Conservation (phyloP, 2,113 vertebrate species). For the Emydocephalus ijimae region DNA sequence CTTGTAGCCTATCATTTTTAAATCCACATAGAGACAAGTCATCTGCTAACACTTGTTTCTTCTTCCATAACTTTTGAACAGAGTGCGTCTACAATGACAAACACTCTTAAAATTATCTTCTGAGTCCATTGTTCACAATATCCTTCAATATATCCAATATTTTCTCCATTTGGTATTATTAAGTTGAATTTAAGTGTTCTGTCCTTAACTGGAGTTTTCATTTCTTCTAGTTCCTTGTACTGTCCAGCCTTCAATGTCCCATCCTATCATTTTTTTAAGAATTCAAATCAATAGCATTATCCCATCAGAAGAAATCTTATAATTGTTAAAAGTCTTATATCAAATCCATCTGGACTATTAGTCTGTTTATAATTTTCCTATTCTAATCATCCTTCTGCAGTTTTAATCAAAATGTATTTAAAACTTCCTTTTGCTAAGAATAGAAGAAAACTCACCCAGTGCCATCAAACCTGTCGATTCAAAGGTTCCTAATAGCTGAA, state of each 20-base stretch:
- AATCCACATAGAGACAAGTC: too few species aligned
- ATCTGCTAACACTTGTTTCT: too few species aligned
- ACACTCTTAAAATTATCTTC: too few species aligned
- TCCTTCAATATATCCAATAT: neutral
- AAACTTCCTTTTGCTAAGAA: neutral
- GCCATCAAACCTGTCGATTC: neutral
- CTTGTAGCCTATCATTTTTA: too few species aligned
- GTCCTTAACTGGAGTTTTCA: neutral
- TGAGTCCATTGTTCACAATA: too few species aligned
- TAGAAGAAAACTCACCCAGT: neutral
- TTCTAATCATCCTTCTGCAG: neutral
- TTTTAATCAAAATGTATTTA: neutral
- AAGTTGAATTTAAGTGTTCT: neutral
- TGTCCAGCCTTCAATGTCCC: neutral
- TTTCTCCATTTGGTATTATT: neutral
- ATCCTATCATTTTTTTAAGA: neutral
- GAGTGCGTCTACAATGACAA: too few species aligned
- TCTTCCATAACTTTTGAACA: too few species aligned
- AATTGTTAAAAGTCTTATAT: neutral
- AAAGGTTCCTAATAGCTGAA: neutral
- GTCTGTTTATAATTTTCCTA: neutral
- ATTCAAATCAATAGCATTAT: neutral
- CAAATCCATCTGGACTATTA: neutral
- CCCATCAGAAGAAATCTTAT: neutral
- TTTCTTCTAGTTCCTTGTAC: neutral